Evolutionary conservation across 2,797 vertebrate genomes (phyloP).

Genomic region (Anguilla megastoma): DNA sequence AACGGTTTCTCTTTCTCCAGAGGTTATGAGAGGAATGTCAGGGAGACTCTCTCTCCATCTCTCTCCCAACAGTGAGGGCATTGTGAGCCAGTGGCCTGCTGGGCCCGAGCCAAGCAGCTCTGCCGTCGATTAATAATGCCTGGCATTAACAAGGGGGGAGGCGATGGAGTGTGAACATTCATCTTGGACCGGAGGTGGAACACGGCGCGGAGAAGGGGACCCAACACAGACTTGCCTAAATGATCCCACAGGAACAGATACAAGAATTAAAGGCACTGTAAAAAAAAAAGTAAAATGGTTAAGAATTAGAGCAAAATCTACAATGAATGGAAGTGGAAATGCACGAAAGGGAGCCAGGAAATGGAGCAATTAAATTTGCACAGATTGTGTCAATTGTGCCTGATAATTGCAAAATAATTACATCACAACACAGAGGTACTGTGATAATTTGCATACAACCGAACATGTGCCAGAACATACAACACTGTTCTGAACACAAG

Average conservation of each 20-base stretch:
- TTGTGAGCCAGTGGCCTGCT: background rate
- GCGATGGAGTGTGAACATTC: constrained; percentile 10
- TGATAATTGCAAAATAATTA: background rate
- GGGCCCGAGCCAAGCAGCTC: background rate
- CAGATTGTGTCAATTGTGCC: background rate
- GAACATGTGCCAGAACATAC: background rate
- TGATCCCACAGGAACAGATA: background rate
- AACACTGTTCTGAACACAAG: background rate
- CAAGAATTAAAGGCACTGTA: background rate
- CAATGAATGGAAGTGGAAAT: background rate
- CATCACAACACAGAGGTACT: background rate
- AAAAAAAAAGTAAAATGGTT: background rate
- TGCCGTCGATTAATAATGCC: constrained; percentile 6
- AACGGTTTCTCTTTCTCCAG: background rate
- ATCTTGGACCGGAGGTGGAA: background rate
- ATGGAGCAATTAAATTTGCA: background rate
- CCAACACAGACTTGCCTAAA: background rate
- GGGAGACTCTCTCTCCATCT: background rate
- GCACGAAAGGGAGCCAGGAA: background rate
- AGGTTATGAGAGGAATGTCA: constrained; percentile 9
- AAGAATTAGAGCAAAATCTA: background rate
- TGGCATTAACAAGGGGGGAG: background rate
- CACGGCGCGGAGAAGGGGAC: background rate
- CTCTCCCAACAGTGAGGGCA: background rate
- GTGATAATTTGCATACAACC: background rate